phyloP scores from a whole-genome alignment of 2,797 vertebrate species.

The Artibeus jamaicensis region DNA sequence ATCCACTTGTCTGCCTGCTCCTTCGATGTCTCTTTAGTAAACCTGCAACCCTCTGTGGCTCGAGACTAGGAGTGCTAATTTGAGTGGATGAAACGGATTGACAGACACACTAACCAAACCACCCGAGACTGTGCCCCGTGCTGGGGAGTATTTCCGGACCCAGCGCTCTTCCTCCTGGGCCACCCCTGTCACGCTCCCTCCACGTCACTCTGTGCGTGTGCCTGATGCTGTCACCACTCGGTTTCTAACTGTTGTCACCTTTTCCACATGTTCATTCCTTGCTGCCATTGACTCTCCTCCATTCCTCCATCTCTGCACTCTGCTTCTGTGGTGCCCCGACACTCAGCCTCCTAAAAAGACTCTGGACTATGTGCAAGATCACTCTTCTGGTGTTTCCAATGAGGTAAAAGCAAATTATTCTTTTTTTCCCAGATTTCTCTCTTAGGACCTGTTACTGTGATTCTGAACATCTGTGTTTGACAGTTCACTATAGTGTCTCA shows the following conservation, averaged over 20 bases:
- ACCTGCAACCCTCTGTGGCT: conserved; percentile 40
- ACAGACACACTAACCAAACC: conserved; percentile 50
- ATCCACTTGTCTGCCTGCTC: neutral
- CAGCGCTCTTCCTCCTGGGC: conserved; percentile 68
- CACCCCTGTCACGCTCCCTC: conserved; percentile 45
- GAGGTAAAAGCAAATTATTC: conserved; percentile 93
- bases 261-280: conserved; percentile 93
- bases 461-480: neutral
- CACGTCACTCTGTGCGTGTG: conserved; percentile 75
- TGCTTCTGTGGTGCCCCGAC: conserved; percentile 84
- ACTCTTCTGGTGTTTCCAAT: conserved; percentile 90
- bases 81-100: conserved; percentile 23
- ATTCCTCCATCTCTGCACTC: conserved; percentile 94
- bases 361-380: conserved; percentile 99
- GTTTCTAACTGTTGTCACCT: conserved; percentile 89
- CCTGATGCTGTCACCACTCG: conserved; percentile 73
- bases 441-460: conserved; percentile 22
- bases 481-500: neutral
- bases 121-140: conserved; percentile 62
- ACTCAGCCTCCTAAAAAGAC: conserved; percentile 99
- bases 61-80: conserved; percentile 42
- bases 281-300: conserved; percentile 93
- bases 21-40: conserved; percentile 31
- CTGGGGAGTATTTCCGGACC: conserved; percentile 33
- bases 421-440: conserved; percentile 73